These are phyloP conservation scores for Falco novaeseelandiae DNA, from an alignment of 2,797 vertebrate species.

Conservation along the genomic window DNA sequence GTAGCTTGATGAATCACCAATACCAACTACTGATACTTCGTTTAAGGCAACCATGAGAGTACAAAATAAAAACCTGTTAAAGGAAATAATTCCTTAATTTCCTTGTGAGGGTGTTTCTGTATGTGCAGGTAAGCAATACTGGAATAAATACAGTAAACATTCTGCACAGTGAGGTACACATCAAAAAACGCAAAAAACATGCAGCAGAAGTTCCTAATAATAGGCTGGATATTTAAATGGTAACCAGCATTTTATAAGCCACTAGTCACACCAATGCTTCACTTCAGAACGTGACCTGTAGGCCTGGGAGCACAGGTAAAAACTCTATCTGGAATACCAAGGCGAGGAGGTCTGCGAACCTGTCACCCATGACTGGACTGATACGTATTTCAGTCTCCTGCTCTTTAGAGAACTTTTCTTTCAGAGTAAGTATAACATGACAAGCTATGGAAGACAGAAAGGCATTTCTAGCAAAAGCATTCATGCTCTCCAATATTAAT, in stretches of 20 bases:
- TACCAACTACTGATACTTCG: constrained; percentile 3
- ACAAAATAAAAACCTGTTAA: not conserved
- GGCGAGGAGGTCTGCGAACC: not conserved
- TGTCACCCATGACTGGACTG: not conserved
- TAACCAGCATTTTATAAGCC: not conserved
- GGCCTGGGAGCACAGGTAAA: not conserved
- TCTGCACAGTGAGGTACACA: not conserved
- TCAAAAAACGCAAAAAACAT: not conserved
- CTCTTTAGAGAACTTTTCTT: not conserved
- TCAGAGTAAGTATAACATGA: not conserved
- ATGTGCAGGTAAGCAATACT: not conserved
- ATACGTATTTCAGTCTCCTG: not conserved
- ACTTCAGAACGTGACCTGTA: not conserved
- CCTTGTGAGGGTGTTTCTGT: not conserved
- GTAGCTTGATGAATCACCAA: not conserved
- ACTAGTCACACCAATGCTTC: not conserved
- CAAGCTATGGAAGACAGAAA: not conserved
- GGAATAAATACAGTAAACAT: not conserved
- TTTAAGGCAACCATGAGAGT: not conserved
- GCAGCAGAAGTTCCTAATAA: not conserved
- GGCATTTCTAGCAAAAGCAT: constrained; percentile 9
- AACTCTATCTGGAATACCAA: not conserved
- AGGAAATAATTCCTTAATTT: not conserved
- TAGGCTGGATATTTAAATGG: not conserved
- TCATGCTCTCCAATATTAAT: constrained; percentile 13